Conservation (phyloP, 2,888 invertebrate species). For the Lithosia quadra region DNA sequence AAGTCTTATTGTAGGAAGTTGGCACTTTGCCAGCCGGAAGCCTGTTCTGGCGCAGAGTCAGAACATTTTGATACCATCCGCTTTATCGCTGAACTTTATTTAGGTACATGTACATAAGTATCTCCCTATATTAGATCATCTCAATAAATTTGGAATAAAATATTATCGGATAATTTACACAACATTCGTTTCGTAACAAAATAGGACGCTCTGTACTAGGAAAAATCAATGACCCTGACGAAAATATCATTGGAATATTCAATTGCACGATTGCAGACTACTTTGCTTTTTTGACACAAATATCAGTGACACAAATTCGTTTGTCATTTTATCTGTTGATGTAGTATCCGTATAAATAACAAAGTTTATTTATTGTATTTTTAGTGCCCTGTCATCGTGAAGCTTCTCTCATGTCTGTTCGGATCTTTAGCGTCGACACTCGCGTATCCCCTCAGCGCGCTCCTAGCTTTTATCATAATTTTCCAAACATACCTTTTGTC, state of each 20-base stretch:
- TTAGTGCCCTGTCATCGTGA: constrained; percentile 34
- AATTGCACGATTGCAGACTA: constrained; percentile 26
- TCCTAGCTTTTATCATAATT: constrained; percentile 45
- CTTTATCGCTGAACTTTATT: constrained; percentile 62
- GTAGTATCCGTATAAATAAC: constrained; percentile 30
- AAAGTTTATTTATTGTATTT: constrained; percentile 38
- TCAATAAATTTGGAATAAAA: constrained; percentile 45
- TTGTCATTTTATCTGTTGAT: constrained; percentile 30
- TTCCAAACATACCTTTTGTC: constrained; percentile 37
- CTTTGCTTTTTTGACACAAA: constrained; percentile 21
- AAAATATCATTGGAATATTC: constrained; percentile 36
- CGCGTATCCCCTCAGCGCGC: constrained; percentile 38
- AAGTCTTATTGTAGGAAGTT: constrained; percentile 65
- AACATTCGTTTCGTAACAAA: constrained; percentile 24
- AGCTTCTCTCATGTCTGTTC: constrained; percentile 33
- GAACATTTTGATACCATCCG: constrained; percentile 73
- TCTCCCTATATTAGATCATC: constrained; percentile 40
- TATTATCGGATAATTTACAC: constrained; percentile 44
- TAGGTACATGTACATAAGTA: constrained; percentile 48
- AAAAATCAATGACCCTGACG: constrained; percentile 39
- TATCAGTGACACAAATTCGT: constrained; percentile 19
- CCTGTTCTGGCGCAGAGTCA: constrained; percentile 75
- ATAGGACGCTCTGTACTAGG: constrained; percentile 18
- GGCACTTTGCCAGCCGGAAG: constrained; percentile 76
- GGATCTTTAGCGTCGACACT: constrained; percentile 43